phyloP scores from a whole-genome alignment of 2,888 invertebrate species.

The Serrognathus titanus region DNA sequence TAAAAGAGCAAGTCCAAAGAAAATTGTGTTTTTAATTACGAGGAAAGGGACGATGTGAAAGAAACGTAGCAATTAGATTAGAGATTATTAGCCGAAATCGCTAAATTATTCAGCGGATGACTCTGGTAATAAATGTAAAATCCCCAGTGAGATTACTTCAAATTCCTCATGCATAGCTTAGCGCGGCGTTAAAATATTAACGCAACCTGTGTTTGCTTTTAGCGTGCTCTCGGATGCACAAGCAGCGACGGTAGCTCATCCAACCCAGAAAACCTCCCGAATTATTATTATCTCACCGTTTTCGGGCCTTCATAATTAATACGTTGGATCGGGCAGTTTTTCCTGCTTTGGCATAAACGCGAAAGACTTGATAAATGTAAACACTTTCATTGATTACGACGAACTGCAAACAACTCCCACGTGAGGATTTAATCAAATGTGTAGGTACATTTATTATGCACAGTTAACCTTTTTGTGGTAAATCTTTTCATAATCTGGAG shows the following conservation, averaged over 20 bases:
- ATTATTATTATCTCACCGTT: neutral
- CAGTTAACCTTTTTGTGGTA: neutral
- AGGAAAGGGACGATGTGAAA: neutral
- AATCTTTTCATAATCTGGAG: neutral
- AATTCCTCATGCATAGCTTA: conserved; percentile 19
- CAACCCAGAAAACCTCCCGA: neutral
- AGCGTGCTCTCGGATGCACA: conserved; percentile 1
- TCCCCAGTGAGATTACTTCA: conserved; percentile 8
- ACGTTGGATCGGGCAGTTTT: too few species aligned
- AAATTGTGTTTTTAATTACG: neutral
- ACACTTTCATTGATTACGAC: neutral
- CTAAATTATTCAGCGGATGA: conserved; percentile 1
- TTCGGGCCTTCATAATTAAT: neutral
- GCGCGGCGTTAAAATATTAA: conserved; percentile 7
- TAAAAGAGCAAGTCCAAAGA: too few species aligned
- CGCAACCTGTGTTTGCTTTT: conserved; percentile 4
- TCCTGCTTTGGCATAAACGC: too few species aligned
- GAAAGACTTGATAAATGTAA: too few species aligned
- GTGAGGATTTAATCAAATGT: neutral
- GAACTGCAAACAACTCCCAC: neutral
- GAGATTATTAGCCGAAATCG: neutral
- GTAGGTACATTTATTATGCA: neutral
- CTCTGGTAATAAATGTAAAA: conserved; percentile 6
- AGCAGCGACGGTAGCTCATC: neutral
- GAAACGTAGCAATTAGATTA: neutral